phyloP scores from a whole-genome alignment of 2,888 invertebrate species.

The Parnassius orleans region DNA sequence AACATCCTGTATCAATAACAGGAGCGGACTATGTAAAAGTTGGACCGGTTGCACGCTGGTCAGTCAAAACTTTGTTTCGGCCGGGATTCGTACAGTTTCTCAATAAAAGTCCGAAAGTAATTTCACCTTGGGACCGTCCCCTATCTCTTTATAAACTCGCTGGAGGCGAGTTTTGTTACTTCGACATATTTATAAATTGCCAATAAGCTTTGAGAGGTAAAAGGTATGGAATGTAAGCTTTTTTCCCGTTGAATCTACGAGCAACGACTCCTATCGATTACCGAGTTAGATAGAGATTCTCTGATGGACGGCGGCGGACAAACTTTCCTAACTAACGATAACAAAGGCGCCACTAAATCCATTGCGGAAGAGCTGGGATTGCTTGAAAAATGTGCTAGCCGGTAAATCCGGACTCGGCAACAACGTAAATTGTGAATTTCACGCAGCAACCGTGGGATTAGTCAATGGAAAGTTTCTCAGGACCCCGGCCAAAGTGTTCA shows the following conservation, averaged over 20 bases:
- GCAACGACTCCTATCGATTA: constrained; percentile 33
- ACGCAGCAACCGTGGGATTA: constrained; percentile 68
- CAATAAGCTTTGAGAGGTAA: constrained; percentile 23
- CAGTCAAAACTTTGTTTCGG: constrained; percentile 61
- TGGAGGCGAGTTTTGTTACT: constrained; percentile 48
- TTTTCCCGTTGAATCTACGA: constrained; percentile 28
- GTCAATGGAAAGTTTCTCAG: constrained; percentile 62
- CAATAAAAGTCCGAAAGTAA: constrained; percentile 70
- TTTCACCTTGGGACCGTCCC: constrained; percentile 59
- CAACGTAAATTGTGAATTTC: constrained; percentile 76
- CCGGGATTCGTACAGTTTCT: constrained; percentile 54
- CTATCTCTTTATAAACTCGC: constrained; percentile 59
- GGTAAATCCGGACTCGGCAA: constrained; percentile 62
- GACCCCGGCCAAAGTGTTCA: constrained; percentile 62
- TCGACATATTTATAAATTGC: constrained; percentile 41
- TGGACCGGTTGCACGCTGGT: constrained; percentile 49
- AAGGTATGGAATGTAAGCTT: constrained; percentile 31
- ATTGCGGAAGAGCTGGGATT: constrained; percentile 57
- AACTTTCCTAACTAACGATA: constrained; percentile 62
- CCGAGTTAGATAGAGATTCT: constrained; percentile 30
- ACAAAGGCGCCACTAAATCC: constrained; percentile 63
- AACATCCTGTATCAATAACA: constrained; percentile 63
- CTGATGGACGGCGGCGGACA: constrained; percentile 30
- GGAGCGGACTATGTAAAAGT: constrained; percentile 56
- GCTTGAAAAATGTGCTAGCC: constrained; percentile 71